phyloP scores from a whole-genome alignment of 2,888 invertebrate genomes.

The Platycheirus albimanus region DNA sequence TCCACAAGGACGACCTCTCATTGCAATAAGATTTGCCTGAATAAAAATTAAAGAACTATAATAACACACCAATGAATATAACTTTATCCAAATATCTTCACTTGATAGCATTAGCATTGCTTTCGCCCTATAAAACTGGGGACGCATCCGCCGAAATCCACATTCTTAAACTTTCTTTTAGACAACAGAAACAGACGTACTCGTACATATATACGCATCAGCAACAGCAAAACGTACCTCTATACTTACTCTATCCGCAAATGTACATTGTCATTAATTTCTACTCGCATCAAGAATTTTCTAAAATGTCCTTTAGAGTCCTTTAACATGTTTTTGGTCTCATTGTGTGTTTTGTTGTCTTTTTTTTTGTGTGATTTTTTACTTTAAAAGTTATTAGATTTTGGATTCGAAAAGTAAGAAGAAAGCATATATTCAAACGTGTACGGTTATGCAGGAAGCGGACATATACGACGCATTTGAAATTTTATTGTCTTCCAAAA shows the following conservation, averaged over 20 bases:
- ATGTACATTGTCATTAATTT: constrained; percentile 65
- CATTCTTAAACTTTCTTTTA: constrained; percentile 61
- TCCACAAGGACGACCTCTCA: constrained; percentile 11
- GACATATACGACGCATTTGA: not conserved
- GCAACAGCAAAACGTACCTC: too few species aligned
- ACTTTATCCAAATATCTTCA: constrained; percentile 47
- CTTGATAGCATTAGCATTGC: constrained; percentile 24
- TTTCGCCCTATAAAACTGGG: constrained; percentile 6
- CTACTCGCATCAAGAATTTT: constrained; percentile 63
- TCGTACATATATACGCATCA: not conserved
- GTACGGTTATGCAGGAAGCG: not conserved
- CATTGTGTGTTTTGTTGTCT: constrained; percentile 38
- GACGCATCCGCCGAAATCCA: constrained; percentile 40
- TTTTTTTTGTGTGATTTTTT: constrained; percentile 14
- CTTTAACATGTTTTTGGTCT: constrained; percentile 43
- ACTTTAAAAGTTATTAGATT: constrained; percentile 46
- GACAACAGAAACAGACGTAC: not conserved
- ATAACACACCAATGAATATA: constrained; percentile 45
- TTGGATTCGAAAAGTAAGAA: constrained; percentile 50
- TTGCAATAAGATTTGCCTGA: constrained; percentile 38
- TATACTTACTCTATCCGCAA: too few species aligned
- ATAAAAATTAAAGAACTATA: constrained; percentile 48
- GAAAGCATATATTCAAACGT: constrained; percentile 1
- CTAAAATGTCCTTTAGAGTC: constrained; percentile 47
- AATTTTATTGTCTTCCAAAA: not conserved